Evolutionary conservation across 2,113 vertebrate genomes (phyloP).

Genomic region (Castor canadensis): DNA sequence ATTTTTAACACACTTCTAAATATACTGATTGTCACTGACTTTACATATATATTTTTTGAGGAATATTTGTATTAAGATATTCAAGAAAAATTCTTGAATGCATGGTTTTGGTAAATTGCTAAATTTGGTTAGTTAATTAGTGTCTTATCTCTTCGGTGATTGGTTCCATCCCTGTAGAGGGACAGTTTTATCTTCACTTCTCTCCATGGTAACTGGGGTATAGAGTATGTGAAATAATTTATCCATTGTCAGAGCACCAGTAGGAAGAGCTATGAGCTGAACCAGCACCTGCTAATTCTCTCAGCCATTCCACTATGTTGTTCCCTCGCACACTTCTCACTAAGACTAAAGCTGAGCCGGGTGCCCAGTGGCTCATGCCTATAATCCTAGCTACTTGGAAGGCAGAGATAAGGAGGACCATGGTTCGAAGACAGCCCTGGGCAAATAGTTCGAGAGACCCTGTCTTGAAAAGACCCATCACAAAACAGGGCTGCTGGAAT

Average conservation of each 20-base stretch:
- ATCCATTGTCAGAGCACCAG: background rate
- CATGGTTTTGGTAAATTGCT: background rate
- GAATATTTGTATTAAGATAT: background rate
- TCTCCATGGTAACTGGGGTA: background rate
- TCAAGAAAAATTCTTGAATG: background rate
- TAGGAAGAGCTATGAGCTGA: background rate
- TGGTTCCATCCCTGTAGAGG: background rate
- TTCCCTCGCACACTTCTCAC: background rate
- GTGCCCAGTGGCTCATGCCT: too few species aligned
- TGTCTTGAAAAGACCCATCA: too few species aligned
- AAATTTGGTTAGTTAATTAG: background rate
- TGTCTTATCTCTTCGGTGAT: background rate
- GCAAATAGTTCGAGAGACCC: too few species aligned
- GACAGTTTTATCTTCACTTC: background rate
- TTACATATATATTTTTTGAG: background rate
- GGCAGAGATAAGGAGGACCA: too few species aligned
- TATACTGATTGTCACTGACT: background rate
- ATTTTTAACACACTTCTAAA: constrained; percentile 13
- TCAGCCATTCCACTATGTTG: background rate
- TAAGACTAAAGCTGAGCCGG: too few species aligned
- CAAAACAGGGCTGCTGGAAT: too few species aligned
- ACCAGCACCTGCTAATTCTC: background rate
- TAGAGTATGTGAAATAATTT: background rate
- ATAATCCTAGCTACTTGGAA: too few species aligned
- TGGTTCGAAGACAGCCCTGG: too few species aligned